Evolutionary conservation across 1,140 invertebrate species (phyloP).

Genomic region (Condylostylus longicornis): DNA sequence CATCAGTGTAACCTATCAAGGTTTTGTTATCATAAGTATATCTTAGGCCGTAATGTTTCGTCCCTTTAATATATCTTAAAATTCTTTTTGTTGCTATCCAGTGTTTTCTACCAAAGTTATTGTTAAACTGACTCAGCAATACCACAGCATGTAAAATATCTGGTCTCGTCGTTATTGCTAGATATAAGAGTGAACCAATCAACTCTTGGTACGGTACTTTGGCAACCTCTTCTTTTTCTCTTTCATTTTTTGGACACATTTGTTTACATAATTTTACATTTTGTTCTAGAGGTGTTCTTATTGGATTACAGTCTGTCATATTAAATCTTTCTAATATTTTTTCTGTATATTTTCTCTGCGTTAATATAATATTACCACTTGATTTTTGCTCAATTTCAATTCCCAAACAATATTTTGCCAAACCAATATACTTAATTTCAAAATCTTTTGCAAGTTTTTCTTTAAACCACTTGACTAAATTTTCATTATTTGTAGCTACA

Average conservation of each 20-base stretch:
- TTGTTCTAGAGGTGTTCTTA: slow-evolving; percentile 20
- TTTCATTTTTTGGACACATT: slow-evolving; percentile 28
- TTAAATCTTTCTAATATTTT: slow-evolving; percentile 16
- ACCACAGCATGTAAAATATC: slow-evolving; percentile 27
- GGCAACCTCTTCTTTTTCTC: slow-evolving; percentile 4
- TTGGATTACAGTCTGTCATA: slow-evolving; percentile 17
- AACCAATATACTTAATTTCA: slow-evolving; percentile 2
- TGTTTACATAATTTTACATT: slow-evolving; percentile 8
- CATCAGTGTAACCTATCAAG: slow-evolving; percentile 7
- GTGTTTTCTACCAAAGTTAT: slow-evolving; percentile 15
- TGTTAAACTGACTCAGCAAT: slow-evolving; percentile 20
- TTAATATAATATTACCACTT: slow-evolving; percentile 13
- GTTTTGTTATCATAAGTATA: slow-evolving; percentile 2
- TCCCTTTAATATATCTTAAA: slow-evolving; percentile 31
- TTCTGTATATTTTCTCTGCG: slow-evolving; percentile 13
- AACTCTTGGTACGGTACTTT: slow-evolving; percentile 11
- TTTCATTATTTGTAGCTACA: slow-evolving; percentile 5
- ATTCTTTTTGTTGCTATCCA: slow-evolving; percentile 23
- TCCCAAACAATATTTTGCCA: slow-evolving; percentile 6
- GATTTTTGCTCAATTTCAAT: slow-evolving; percentile 5
- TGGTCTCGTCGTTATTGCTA: slow-evolving; percentile 24
- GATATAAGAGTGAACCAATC: slow-evolving; percentile 26
- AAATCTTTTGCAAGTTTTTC: slow-evolving; percentile 4
- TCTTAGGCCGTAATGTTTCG: slow-evolving; percentile 14
- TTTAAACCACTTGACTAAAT: slow-evolving; percentile 9